These are phyloP conservation scores for Epinotia demarniana DNA, from an alignment of 2,888 invertebrate genomes.

Conservation along the genomic window DNA sequence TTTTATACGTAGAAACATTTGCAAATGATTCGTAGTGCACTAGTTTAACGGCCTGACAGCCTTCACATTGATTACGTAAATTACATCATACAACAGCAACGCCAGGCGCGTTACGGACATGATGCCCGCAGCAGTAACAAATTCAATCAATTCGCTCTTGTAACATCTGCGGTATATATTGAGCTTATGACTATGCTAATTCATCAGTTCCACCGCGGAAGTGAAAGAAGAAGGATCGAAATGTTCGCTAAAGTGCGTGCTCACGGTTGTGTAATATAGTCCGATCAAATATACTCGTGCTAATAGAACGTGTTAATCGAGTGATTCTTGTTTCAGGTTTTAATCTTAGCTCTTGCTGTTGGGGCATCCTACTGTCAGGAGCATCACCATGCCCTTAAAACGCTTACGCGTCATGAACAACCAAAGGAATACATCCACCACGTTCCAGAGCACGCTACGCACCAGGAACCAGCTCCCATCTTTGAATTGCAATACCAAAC, in stretches of 20 bases:
- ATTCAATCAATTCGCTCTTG: slow-evolving; percentile 82
- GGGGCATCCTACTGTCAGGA: slow-evolving; percentile 63
- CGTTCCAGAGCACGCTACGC: slow-evolving; percentile 58
- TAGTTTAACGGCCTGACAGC: slow-evolving; percentile 67
- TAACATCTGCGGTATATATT: slow-evolving; percentile 84
- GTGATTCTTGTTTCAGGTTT: slow-evolving; percentile 62
- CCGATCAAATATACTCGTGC: slow-evolving; percentile 22
- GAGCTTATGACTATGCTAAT: slow-evolving; percentile 81
- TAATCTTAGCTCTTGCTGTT: slow-evolving; percentile 61
- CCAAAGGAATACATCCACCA: slow-evolving; percentile 63
- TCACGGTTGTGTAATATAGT: slow-evolving; percentile 41
- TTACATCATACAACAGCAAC: slow-evolving; percentile 75
- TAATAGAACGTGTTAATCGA: slow-evolving; percentile 22
- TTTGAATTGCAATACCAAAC: slow-evolving; percentile 59
- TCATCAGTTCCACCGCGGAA: slow-evolving; percentile 81
- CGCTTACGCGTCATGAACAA: slow-evolving; percentile 61
- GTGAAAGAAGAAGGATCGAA: slow-evolving; percentile 78
- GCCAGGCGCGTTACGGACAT: slow-evolving; percentile 72
- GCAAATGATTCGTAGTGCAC: slow-evolving; percentile 55
- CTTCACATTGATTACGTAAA: slow-evolving; percentile 83
- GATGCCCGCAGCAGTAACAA: slow-evolving; percentile 74
- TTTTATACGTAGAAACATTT: slow-evolving; percentile 55
- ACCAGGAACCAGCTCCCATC: slow-evolving; percentile 62
- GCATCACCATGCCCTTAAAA: slow-evolving; percentile 61
- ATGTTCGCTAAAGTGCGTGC: slow-evolving; percentile 78